A percentile compares a stretch with the other conserved stretches of the same genome.
phyloP scores from a whole-genome alignment of 2,797 vertebrate genomes.

The Acrocephalus scirpaceus region DNA sequence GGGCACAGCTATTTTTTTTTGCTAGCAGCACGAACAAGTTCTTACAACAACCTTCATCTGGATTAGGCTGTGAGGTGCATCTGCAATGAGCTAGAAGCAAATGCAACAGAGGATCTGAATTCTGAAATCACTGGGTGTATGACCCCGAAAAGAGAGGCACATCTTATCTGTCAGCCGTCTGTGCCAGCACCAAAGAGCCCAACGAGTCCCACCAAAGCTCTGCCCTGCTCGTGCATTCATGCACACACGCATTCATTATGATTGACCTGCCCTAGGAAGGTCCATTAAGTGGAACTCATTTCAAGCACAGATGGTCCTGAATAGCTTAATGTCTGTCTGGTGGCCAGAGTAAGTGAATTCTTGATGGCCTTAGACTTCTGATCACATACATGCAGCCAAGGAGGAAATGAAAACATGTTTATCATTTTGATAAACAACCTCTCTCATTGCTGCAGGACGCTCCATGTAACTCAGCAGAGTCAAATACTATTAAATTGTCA shows the following conservation, averaged over 20 bases:
- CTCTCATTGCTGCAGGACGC: conserved; percentile 70
- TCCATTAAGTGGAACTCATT: conserved; percentile 77
- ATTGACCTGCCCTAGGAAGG: conserved; percentile 70
- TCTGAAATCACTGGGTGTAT: not conserved
- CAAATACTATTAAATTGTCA: conserved; percentile 81
- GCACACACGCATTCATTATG: conserved; percentile 50
- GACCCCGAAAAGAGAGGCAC: not conserved
- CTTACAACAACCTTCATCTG: conserved; percentile 17
- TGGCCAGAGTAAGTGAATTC: conserved; percentile 78
- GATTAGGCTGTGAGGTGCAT: not conserved
- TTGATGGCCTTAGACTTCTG: conserved; percentile 75
- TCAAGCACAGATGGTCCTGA: conserved; percentile 80
- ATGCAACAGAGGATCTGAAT: not conserved
- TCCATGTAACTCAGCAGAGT: conserved; percentile 71
- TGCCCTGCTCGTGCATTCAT: conserved; percentile 51
- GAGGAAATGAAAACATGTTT: conserved; percentile 78
- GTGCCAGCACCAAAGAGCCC: not conserved
- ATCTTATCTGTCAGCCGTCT: not conserved
- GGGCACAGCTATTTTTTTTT: not conserved
- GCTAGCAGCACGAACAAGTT: not conserved
- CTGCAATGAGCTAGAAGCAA: not conserved
- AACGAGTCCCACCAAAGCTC: not conserved
- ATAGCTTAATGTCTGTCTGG: conserved; percentile 79
- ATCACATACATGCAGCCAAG: conserved; percentile 73
- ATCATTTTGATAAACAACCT: conserved; percentile 81